Base-by-base conservation (phyloP, 2,113 vertebrate genomes). In the Micromys minutus region DNA sequence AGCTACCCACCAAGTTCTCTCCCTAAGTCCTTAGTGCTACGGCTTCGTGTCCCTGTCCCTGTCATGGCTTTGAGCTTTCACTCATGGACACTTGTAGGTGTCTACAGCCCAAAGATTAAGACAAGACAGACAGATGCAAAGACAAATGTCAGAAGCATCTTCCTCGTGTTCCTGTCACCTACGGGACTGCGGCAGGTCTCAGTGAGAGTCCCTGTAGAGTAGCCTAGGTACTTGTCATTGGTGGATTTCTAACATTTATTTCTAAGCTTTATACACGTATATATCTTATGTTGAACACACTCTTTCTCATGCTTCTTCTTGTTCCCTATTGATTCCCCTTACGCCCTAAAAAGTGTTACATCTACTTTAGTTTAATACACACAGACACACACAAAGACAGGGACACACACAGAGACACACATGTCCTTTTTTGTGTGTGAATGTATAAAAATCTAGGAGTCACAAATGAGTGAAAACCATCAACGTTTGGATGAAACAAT, bases 281-380 rank as follows among this genome's bases (percentile, higher is more conserved):
- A 81, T n/a, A 39, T 39, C 39, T 22, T 59, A 39, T 26, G 21
- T 57, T 75, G 72, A 15, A 45, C 22, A 26, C 4, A 75, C 3
- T 57, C 77, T 7, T 81, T 81, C 22, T 59, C 12, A 57, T 24
- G 7, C 3, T 55, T 81, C 21, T 52, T 24, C 52, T 16, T 4
- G 0, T 1, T 36, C 12, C 6, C 52, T 22, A 59, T 15, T 8
- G 36, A 57, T n/a, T 31, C 19, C 0, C 24, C 9, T 24, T 12
- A 8, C 6, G 50, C 21, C 36, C 79, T 24, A 81, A 8, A 80
- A 21, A 80, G 21, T 80, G 57, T 81, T 57, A 39, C 21, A 26
- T 39, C 79, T 52, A 21, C 31, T 81, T 39, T 39, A 21, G 57
- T 57, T 57, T 81, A 26, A 15, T 21, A 81, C 12, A 26, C n/a